Evolutionary conservation across 2,888 invertebrate species (phyloP), one percentile per base, ranked within the genome.

Genomic region (Leptopilina syphax): DNA sequence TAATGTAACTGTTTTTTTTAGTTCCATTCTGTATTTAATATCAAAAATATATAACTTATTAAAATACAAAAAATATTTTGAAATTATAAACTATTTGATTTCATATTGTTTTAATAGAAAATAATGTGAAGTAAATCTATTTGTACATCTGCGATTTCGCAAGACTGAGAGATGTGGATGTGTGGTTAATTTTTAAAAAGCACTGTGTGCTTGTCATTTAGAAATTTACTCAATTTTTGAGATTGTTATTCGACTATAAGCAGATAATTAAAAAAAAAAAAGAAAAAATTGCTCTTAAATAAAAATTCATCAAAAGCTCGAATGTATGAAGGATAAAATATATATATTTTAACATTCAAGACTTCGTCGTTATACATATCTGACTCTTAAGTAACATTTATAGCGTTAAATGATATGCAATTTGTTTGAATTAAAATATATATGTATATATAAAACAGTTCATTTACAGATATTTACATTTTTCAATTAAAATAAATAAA

Each of bases 91-190:
- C 3, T 34, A 41, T 60, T 50, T 50, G 5, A 57, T 8, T 18
- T 18, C 18, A 44, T 44, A 73, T 73, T 57, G 13, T 57, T 70
- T 70, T 12, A 54, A 70, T 27, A 54, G n/a, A 60, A 60, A 60
- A 18, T 60, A n/a, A 18, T 57, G 24, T 57, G n/a, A 73, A 73
- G 57, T 41, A 73, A 73, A 73, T 60, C 34, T 73, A 34, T 57
- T 57, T 60, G 57, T 73, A 73, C 54, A 73, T 73, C 73, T 77
- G 67, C 67, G 57, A 68, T 77, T 77, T 57, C 44, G 67, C 63
- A 78, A 78, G 78, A 78, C 78, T 78, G 78, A 78, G 78, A 78
- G 57, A 78, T 60, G 68, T 67, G 60, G 67, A 78, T 78, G 65
- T 57, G 50, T 67, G 68, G 18, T 66, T 77, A 77, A 24, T 66